These are phyloP conservation scores for Dynastes maya DNA, from an alignment of 2,888 invertebrate genomes.

Conservation along the genomic window DNA sequence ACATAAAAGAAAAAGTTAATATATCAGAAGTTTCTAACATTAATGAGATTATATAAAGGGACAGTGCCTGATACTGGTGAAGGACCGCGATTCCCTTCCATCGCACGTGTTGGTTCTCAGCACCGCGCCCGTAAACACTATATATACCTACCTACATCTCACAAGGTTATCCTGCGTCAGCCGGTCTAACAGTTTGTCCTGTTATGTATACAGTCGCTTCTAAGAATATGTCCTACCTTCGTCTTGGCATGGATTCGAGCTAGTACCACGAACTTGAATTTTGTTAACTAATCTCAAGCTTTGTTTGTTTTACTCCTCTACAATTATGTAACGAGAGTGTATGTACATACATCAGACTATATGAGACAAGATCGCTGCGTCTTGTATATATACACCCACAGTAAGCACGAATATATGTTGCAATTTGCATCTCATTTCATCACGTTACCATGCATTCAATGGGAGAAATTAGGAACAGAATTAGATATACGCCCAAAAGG, in stretches of 20 bases:
- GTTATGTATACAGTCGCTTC: background rate
- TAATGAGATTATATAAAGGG: conserved; percentile 15
- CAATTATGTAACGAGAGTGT: too few species aligned
- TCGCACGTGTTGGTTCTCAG: conserved; percentile 30
- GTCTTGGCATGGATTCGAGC: conserved; percentile 18
- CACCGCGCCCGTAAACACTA: conserved; percentile 4
- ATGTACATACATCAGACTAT: too few species aligned
- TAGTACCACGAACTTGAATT: conserved; percentile 12
- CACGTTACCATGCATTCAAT: too few species aligned
- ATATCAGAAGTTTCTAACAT: conserved; percentile 19
- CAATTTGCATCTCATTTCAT: too few species aligned
- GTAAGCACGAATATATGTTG: too few species aligned
- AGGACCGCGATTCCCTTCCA: background rate
- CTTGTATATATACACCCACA: too few species aligned
- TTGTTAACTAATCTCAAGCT: conserved; percentile 14
- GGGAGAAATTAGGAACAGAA: too few species aligned
- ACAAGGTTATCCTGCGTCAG: conserved; percentile 21
- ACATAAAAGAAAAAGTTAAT: conserved; percentile 8
- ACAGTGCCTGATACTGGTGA: conserved; percentile 7
- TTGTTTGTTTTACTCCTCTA: conserved; percentile 6
- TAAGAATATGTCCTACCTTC: conserved; percentile 36
- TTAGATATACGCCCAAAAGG: too few species aligned
- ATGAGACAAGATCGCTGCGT: too few species aligned
- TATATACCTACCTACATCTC: background rate
- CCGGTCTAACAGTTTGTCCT: conserved; percentile 7